phyloP scores from a whole-genome alignment of 2,113 vertebrate genomes.

The Apodemus speciosus region DNA sequence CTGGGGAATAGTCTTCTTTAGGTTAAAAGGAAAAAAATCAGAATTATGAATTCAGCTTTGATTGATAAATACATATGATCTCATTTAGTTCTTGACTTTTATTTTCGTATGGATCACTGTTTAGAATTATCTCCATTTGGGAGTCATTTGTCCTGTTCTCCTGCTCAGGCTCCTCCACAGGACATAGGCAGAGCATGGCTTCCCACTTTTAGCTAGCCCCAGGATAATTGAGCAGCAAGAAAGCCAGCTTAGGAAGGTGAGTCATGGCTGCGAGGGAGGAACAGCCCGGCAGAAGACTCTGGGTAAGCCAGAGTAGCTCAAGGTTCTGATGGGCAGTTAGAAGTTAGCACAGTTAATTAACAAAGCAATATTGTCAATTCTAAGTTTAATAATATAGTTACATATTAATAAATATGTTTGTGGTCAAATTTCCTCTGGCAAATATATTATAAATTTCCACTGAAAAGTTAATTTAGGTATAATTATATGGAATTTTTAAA shows the following conservation, averaged over 20 bases:
- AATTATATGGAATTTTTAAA: constrained; percentile 38
- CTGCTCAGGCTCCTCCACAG: constrained; percentile 8
- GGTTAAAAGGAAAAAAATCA: not conserved
- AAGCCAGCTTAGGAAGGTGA: constrained; percentile 39
- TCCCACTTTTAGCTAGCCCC: not conserved
- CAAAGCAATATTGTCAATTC: constrained; percentile 32
- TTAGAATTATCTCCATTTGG: constrained; percentile 22
- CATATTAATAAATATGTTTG: constrained; percentile 22
- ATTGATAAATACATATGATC: not conserved
- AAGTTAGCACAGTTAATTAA: constrained; percentile 39
- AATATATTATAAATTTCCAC: constrained; percentile 37
- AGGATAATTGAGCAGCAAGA: constrained; percentile 25
- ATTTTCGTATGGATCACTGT: constrained; percentile 1
- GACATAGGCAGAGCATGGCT: constrained; percentile 35
- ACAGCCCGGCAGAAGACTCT: not conserved
- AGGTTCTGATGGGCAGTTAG: not conserved
- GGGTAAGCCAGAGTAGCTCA: constrained; percentile 21
- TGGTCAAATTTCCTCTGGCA: constrained; percentile 35
- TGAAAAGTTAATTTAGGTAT: constrained; percentile 41
- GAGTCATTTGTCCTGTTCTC: constrained; percentile 21
- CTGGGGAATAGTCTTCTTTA: constrained; percentile 31
- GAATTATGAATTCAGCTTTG: not conserved
- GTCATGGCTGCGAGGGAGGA: not conserved
- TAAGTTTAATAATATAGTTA: constrained; percentile 11
- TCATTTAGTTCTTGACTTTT: constrained; percentile 35